Evolutionary conservation across 2,888 invertebrate species (phyloP), one percentile per base, ranked within the genome.

Genomic region (Perizoma flavofasciatum): DNA sequence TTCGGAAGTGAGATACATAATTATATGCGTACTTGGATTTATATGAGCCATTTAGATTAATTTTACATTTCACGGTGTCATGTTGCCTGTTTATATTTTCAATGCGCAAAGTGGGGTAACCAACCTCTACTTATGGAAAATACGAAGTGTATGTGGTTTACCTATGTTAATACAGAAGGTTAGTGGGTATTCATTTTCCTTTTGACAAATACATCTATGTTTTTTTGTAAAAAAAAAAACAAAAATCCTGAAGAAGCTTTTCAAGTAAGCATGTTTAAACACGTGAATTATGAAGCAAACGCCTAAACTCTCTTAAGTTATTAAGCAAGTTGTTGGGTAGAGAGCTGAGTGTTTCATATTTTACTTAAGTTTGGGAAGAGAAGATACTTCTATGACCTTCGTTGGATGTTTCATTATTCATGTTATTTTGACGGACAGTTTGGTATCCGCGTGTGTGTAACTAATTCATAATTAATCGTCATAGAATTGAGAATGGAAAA

Each of bases 351-450:
- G 74, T 74, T 81, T 77, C 81, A 83, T 83, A 82, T 82, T 81
- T 80, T 71, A 79, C 71, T 66, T 69, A 72, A 78, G 73, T 78
- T 79, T 68, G 72, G 68, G 58, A 64, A 58, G 63, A 68, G 69
- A 73, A 70, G 55, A 70, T 66, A 69, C 69, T 71, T 40, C 62
- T 62, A 49, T 65, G 69, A 66, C 65, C 68, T 63, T 71, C 69
- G 55, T 58, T 65, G 64, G 68, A 63, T 68, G 59, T 63, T 82
- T 77, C 77, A 78, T 82, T 83, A 83, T 85, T 83, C 79, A 85
- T 77, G 73, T 75, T 79, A 74, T 82, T 84, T 80, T 81, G 82
- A 83, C 77, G 74, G 76, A 70, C 72, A 82, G 74, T 82, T 83
- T 9, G 22, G 35, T 49, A 6, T 46, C 22, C 3, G 22, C 1